A percentile compares a stretch with the other conserved stretches of the same genome.
Conservation (phyloP, 2,888 invertebrate genomes). For the Netelia fuscicornis region DNA sequence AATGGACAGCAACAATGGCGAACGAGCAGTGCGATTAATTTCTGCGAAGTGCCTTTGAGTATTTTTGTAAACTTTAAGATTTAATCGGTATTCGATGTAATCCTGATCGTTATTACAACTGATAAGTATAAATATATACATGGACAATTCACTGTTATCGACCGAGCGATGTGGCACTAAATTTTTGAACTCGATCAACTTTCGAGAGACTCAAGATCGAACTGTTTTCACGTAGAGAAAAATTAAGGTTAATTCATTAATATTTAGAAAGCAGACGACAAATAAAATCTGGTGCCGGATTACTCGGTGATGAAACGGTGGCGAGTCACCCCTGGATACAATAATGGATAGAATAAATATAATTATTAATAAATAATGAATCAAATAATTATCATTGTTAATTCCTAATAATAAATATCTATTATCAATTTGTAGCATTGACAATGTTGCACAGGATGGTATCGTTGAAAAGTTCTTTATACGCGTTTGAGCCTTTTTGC, state of each 20-base stretch:
- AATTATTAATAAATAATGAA: slow-evolving; percentile 35
- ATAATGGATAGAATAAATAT: background rate
- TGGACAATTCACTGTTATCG: background rate
- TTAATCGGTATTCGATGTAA: slow-evolving; percentile 72
- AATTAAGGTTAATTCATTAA: too few species aligned
- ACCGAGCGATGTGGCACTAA: too few species aligned
- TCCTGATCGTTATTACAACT: slow-evolving; percentile 62
- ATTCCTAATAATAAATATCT: slow-evolving; percentile 14
- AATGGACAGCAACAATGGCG: slow-evolving; percentile 34
- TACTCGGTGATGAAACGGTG: too few species aligned
- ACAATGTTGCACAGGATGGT: slow-evolving; percentile 7
- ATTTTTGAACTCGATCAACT: too few species aligned
- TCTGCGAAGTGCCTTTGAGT: slow-evolving; percentile 80
- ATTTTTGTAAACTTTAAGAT: slow-evolving; percentile 78
- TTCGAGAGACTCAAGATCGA: too few species aligned
- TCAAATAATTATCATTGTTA: slow-evolving; percentile 21
- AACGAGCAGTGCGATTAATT: slow-evolving; percentile 68
- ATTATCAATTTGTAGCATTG: slow-evolving; percentile 44
- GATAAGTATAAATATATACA: slow-evolving; percentile 61
- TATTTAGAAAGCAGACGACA: too few species aligned
- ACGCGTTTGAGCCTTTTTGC: slow-evolving; percentile 8
- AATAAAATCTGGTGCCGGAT: too few species aligned
- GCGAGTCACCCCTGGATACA: background rate
- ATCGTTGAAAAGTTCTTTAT: slow-evolving; percentile 28
- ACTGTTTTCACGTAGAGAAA: too few species aligned